These are phyloP conservation scores for Pocillopora verrucosa DNA, from an alignment of 64 coral and sea anemone genomes.

Conservation along the genomic window DNA sequence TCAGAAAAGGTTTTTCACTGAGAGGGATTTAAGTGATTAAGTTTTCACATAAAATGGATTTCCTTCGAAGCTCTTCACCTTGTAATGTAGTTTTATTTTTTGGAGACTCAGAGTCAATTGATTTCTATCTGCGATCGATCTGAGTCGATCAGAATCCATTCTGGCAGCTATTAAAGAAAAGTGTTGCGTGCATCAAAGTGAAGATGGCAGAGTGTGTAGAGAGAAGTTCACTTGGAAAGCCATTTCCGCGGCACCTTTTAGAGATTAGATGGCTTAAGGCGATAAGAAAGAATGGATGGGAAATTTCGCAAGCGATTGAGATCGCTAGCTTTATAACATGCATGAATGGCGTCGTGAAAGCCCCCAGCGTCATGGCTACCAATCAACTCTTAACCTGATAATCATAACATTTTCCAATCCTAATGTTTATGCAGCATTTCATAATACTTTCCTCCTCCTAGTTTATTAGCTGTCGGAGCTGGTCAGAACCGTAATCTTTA, in stretches of 20 bases:
- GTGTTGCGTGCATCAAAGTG: slow-evolving; percentile 7
- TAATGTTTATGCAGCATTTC: slow-evolving; percentile 8
- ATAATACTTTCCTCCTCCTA: not conserved
- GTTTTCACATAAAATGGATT: too few species aligned
- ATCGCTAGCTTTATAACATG: not conserved
- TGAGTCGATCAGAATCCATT: not conserved
- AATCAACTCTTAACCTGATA: not conserved
- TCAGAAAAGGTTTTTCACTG: not conserved
- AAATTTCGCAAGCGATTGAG: not conserved
- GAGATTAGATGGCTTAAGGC: slow-evolving; percentile 18
- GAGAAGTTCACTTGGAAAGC: not conserved
- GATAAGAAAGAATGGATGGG: slow-evolving; percentile 21
- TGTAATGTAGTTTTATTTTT: too few species aligned
- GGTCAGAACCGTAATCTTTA: not conserved
- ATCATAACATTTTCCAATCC: slow-evolving; percentile 4
- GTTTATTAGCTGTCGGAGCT: not conserved
- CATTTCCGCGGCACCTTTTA: slow-evolving; percentile 10
- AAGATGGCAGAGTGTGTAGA: not conserved
- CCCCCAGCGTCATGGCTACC: not conserved
- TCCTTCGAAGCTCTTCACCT: too few species aligned
- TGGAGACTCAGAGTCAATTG: not conserved
- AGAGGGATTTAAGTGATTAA: too few species aligned
- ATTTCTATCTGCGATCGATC: not conserved
- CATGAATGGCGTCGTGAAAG: slow-evolving; percentile 7
- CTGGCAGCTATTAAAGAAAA: not conserved